Conservation (phyloP, 1,140 invertebrate species). For the Episyrphus balteatus region DNA sequence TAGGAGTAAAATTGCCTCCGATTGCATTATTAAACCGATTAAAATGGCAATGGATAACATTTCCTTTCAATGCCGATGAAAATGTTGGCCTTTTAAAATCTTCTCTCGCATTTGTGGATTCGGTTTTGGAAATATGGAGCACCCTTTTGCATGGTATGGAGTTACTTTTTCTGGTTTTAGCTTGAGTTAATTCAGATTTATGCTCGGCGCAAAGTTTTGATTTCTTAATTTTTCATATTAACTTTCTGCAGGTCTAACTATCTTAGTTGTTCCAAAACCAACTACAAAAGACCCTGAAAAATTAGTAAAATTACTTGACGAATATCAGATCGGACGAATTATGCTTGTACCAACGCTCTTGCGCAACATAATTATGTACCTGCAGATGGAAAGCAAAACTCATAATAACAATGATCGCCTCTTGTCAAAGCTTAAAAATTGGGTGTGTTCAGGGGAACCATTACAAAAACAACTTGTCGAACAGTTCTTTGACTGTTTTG, state of each 20-base stretch:
- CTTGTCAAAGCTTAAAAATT: constrained; percentile 52
- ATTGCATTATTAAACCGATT: constrained; percentile 71
- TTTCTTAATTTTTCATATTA: too few species aligned
- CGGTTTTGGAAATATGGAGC: constrained; percentile 74
- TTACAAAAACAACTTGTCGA: constrained; percentile 51
- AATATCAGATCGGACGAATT: constrained; percentile 62
- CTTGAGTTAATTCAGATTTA: too few species aligned
- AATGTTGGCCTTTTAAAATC: constrained; percentile 74
- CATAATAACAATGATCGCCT: constrained; percentile 23
- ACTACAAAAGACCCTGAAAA: constrained; percentile 63
- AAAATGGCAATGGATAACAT: constrained; percentile 70
- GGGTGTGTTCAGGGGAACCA: constrained; percentile 75
- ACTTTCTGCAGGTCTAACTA: constrained; percentile 35
- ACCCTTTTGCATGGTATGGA: constrained; percentile 55
- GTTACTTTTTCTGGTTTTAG: too few species aligned
- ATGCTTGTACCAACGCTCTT: constrained; percentile 75
- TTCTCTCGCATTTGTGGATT: constrained; percentile 79
- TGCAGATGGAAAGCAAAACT: constrained; percentile 41
- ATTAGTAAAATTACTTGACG: constrained; percentile 53
- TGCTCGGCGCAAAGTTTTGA: too few species aligned
- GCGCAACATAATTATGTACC: constrained; percentile 60
- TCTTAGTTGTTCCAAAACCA: constrained; percentile 59
- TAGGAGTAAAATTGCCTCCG: too few species aligned
- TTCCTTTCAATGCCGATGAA: constrained; percentile 58
- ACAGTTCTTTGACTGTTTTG: constrained; percentile 62